Percentiles rank a stretch among this genome's conserved stretches.
phyloP scores from a whole-genome alignment of 2,888 invertebrate genomes.

The Drosophila meridiana region DNA sequence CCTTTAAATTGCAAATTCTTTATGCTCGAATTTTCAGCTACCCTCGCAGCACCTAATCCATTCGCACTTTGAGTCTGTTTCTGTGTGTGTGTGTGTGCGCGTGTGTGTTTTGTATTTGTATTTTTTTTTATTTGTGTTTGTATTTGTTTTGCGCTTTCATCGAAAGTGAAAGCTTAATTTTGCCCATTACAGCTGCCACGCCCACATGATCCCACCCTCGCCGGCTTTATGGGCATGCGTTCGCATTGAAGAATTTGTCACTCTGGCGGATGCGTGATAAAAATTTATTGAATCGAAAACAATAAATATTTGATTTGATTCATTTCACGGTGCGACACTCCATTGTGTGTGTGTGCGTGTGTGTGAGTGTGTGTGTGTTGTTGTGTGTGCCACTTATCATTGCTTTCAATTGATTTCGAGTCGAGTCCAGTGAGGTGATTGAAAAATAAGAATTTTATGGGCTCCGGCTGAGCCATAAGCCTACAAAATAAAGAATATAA shows the following conservation, averaged over 20 bases:
- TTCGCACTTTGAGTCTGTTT: slow-evolving; percentile 23
- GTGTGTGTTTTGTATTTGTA: slow-evolving; percentile 13
- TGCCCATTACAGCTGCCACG: slow-evolving; percentile 22
- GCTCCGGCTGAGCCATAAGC: slow-evolving; percentile 1
- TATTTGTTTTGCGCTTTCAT: slow-evolving; percentile 29
- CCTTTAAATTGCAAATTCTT: slow-evolving; percentile 81
- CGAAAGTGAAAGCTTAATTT: slow-evolving; percentile 40
- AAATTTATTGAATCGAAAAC: slow-evolving; percentile 79
- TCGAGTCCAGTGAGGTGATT: slow-evolving; percentile 61
- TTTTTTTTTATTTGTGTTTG: slow-evolving; percentile 49
- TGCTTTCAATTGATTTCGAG: slow-evolving; percentile 67
- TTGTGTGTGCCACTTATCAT: slow-evolving; percentile 48
- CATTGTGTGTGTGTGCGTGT: slow-evolving; percentile 19
- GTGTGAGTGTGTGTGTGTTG: slow-evolving; percentile 5
- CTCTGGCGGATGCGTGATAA: slow-evolving; percentile 68
- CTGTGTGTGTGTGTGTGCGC: slow-evolving; percentile 15
- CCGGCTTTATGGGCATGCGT: slow-evolving; percentile 50
- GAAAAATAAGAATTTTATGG: slow-evolving; percentile 55
- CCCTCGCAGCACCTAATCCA: slow-evolving; percentile 17
- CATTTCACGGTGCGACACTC: slow-evolving; percentile 53
- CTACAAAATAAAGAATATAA: slow-evolving; percentile 5
- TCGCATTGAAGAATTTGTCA: slow-evolving; percentile 48
- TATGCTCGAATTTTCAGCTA: slow-evolving; percentile 72
- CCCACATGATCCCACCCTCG: slow-evolving; percentile 21
- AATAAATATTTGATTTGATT: slow-evolving; percentile 81